A percentile compares a stretch with the other conserved stretches of the same genome.
Evolutionary conservation across 2,888 invertebrate genomes (phyloP).

Genomic region (Eristalinus sepulchralis): DNA sequence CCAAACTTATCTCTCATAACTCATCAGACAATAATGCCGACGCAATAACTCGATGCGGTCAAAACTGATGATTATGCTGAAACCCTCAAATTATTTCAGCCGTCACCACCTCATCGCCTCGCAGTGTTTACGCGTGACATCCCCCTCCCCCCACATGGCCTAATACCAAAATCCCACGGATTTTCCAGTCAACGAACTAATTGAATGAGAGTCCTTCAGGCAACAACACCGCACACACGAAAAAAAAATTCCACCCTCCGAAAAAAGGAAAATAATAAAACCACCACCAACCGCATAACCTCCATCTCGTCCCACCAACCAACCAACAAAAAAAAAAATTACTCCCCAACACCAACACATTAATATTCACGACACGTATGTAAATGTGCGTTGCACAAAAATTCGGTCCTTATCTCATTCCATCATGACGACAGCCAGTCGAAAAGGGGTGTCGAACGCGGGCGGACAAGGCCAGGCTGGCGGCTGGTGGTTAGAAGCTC

Average conservation of each 20-base stretch:
- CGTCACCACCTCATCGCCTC: not conserved
- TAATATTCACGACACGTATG: constrained; percentile 18
- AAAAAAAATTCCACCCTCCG: not conserved
- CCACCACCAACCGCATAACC: not conserved
- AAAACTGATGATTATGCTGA: not conserved
- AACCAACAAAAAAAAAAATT: not conserved
- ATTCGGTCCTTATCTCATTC: constrained; percentile 41
- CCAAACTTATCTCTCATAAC: not conserved
- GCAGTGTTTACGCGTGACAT: not conserved
- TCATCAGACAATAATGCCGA: not conserved
- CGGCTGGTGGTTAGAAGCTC: constrained; percentile 15
- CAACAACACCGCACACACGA: not conserved
- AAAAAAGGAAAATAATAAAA: not conserved
- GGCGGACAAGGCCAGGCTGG: not conserved
- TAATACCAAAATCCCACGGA: constrained; percentile 6
- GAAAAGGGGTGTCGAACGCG: not conserved
- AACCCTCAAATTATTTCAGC: constrained; percentile 1
- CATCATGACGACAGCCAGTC: not conserved
- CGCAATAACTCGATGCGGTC: not conserved
- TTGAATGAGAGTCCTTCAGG: not conserved
- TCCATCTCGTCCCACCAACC: not conserved
- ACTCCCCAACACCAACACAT: not conserved
- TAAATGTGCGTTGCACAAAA: constrained; percentile 33
- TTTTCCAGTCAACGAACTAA: constrained; percentile 9
- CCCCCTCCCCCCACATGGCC: not conserved